These are phyloP conservation scores for Atopsyche davidsoni DNA, from an alignment of 1,140 invertebrate genomes.

Conservation along the genomic window DNA sequence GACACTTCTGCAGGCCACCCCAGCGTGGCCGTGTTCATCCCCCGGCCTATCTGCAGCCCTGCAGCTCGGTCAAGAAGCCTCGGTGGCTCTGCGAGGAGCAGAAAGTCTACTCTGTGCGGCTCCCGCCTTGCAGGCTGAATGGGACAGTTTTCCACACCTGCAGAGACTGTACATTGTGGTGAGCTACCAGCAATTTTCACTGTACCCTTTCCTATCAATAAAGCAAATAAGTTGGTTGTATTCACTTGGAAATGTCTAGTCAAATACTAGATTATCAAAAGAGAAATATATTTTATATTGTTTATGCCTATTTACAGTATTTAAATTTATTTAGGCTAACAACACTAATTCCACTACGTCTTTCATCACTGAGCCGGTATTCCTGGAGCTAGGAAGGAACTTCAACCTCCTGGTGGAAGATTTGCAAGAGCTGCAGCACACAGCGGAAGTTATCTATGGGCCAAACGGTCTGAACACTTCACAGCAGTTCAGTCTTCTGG, in stretches of 20 bases:
- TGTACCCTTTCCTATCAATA: too few relatives aligned
- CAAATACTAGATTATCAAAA: too few relatives aligned
- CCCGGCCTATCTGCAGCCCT: slow-evolving; percentile 33
- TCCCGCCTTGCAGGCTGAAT: slow-evolving; percentile 34
- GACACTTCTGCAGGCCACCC: slow-evolving; percentile 33
- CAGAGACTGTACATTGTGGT: slow-evolving; percentile 34
- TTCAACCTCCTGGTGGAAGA: slow-evolving; percentile 37
- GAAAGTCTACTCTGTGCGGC: slow-evolving; percentile 37
- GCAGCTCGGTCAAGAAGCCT: slow-evolving; percentile 27
- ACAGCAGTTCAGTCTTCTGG: slow-evolving; percentile 27
- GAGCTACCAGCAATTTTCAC: too few relatives aligned
- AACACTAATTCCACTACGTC: too few relatives aligned
- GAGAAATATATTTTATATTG: too few relatives aligned
- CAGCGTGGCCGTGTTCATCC: slow-evolving; percentile 39
- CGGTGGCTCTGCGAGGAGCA: slow-evolving; percentile 31
- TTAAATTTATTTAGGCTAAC: too few relatives aligned
- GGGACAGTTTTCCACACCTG: slow-evolving; percentile 34
- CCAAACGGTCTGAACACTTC: neutral
- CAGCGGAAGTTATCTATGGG: slow-evolving; percentile 30
- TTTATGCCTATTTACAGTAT: too few relatives aligned
- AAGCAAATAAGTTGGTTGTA: too few relatives aligned
- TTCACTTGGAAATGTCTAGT: too few relatives aligned
- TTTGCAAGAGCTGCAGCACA: slow-evolving; percentile 28
- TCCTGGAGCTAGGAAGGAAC: slow-evolving; percentile 36
- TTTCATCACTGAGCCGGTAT: slow-evolving; percentile 33